Evolutionary conservation across 2,797 vertebrate species (phyloP), one percentile per base, ranked within the genome.

Genomic region (Buphagus erythrorhynchus): DNA sequence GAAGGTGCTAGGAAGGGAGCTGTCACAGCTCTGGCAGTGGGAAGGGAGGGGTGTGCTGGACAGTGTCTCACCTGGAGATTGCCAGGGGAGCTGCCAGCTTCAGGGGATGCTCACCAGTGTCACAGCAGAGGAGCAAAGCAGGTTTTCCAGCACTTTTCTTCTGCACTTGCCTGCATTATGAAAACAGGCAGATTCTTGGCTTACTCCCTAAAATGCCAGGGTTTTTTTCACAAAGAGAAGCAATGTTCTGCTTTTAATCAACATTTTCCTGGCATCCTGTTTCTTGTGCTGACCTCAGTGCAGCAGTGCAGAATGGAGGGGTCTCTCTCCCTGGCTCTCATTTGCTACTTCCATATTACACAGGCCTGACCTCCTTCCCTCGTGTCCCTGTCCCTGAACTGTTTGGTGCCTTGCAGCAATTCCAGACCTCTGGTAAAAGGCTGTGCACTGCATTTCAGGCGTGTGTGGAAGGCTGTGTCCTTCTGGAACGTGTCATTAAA

Each of bases 11-110:
- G 63, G 22, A 15, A 24, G 22, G 66, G 33, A 62, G 21, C 1
- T 26, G 19, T 36, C 0, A 0, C 0, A 4, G 49, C 13, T 72
- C 7, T 0, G 1, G 40, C 0, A 0, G 42, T 38, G 35, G 46
- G 62, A 55, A 25, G 24, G 5, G 40, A 66, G 83, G 31, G 51
- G 1, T 38, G 52, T 40, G 24, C 43, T n/a, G 29, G 33, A 18
- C 72, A 61, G 8, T 3, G 9, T 29, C 43, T 76, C 8, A 3
- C 22, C 42, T 57, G 38, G 26, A 20, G 13, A 10, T 31, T 40
- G 31, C 55, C 35, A 28, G 29, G 22, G 58, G 5, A 16, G 42
- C 38, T 90, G 42, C 73, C 3, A 1, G 16, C 80, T 55, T 20
- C 29, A 22, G 17, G 61, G 25, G n/a, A 24, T 1, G 1, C 45